Percentiles rank a stretch among this genome's conserved stretches.
phyloP scores from a whole-genome alignment of 2,797 vertebrate species.

The Columba guinea region DNA sequence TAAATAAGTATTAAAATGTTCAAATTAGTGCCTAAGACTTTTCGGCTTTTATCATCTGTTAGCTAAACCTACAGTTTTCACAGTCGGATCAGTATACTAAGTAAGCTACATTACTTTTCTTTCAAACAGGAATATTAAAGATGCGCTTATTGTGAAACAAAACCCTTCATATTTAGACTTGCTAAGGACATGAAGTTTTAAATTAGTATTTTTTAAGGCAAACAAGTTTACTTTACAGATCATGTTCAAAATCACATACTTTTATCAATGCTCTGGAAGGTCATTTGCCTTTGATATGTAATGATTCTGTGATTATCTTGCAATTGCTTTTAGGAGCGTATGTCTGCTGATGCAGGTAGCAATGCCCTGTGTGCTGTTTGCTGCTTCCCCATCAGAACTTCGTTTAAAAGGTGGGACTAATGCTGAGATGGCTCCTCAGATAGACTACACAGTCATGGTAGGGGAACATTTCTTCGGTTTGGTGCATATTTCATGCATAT shows the following conservation, averaged over 20 bases:
- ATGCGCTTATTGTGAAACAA: background rate
- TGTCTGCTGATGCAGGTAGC: constrained; percentile 93
- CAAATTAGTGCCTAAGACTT: background rate
- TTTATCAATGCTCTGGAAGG: background rate
- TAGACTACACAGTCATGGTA: constrained; percentile 94
- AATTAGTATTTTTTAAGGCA: background rate
- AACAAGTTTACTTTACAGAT: background rate
- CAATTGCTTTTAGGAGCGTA: constrained; percentile 85
- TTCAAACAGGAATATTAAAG: background rate
- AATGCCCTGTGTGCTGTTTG: constrained; percentile 90
- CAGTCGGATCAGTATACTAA: background rate
- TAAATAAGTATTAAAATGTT: background rate
- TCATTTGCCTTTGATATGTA: background rate
- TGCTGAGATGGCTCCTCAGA: constrained; percentile 97
- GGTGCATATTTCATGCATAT: background rate
- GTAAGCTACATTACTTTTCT: background rate
- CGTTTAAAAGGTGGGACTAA: constrained; percentile 94
- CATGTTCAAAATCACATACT: background rate
- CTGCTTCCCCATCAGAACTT: constrained; percentile 86
- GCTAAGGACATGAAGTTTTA: background rate
- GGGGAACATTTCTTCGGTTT: background rate
- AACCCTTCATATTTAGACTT: background rate
- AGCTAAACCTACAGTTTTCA: background rate
- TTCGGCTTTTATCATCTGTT: background rate
- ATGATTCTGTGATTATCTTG: background rate